phyloP scores from a whole-genome alignment of 2,113 vertebrate species.

The Buteo buteo region DNA sequence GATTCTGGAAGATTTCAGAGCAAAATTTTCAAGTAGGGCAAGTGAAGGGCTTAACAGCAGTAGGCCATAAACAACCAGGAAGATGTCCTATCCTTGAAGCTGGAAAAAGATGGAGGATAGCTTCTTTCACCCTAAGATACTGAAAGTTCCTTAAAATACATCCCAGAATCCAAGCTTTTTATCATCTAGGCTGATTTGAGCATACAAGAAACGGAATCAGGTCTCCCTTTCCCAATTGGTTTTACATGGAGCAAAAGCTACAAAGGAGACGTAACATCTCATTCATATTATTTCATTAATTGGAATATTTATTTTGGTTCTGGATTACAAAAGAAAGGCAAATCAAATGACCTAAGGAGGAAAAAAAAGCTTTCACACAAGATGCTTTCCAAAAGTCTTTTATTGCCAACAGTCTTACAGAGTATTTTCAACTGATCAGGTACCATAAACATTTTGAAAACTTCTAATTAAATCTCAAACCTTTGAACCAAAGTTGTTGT shows the following conservation, averaged over 20 bases:
- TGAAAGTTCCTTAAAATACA: neutral
- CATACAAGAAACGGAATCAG: neutral
- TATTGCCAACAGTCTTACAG: constrained; percentile 80
- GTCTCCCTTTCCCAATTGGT: neutral
- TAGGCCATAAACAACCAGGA: neutral
- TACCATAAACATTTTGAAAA: constrained; percentile 75
- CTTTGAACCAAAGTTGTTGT: constrained; percentile 21
- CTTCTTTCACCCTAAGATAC: neutral
- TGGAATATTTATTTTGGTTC: neutral
- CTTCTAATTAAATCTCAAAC: constrained; percentile 68
- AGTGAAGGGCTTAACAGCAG: neutral
- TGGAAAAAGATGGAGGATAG: neutral
- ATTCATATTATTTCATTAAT: neutral
- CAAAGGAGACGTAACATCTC: neutral
- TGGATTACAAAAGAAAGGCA: neutral
- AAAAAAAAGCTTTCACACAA: constrained; percentile 37
- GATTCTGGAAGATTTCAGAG: neutral
- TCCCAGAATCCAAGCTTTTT: neutral
- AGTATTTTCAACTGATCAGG: constrained; percentile 64
- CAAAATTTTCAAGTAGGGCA: neutral
- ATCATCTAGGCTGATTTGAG: neutral
- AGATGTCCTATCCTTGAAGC: neutral
- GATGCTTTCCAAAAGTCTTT: constrained; percentile 70
- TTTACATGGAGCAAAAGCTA: neutral
- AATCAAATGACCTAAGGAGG: neutral